Percentiles rank a stretch among this genome's conserved stretches.
Conservation (phyloP, 2,888 invertebrate genomes). For the Noctua janthe region DNA sequence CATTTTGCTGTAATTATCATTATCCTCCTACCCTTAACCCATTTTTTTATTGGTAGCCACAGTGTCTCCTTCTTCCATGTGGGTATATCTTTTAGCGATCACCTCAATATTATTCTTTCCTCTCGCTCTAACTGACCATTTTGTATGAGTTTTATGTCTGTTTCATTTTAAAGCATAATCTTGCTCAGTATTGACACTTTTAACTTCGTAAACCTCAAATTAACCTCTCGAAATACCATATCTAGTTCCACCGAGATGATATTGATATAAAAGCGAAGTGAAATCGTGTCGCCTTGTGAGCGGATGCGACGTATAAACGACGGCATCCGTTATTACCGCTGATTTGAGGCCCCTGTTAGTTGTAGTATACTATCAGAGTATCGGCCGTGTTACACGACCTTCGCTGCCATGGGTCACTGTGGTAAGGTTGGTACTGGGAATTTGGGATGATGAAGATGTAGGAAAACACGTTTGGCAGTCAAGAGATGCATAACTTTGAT, state of each 20-base stretch:
- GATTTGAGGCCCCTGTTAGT: slow-evolving; percentile 70
- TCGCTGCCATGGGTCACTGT: slow-evolving; percentile 50
- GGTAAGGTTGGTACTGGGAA: background rate
- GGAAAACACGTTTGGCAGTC: no score
- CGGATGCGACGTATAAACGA: slow-evolving; percentile 67
- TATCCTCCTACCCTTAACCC: no score
- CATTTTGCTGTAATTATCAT: background rate
- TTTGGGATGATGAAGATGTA: no score
- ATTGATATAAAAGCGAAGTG: slow-evolving; percentile 66
- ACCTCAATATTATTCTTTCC: background rate
- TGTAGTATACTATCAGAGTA: slow-evolving; percentile 39
- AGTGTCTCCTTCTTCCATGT: background rate
- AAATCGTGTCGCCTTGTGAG: slow-evolving; percentile 61
- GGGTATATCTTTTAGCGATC: background rate
- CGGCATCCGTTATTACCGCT: slow-evolving; percentile 67
- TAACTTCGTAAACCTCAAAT: background rate
- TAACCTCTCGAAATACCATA: background rate
- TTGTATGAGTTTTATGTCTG: background rate
- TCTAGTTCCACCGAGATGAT: slow-evolving; percentile 40
- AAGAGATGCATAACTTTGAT: no score
- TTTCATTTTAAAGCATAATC: background rate
- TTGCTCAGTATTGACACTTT: background rate
- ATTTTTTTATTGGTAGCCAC: background rate
- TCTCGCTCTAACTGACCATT: background rate
- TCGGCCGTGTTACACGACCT: slow-evolving; percentile 56